A percentile compares a stretch with the other conserved stretches of the same genome.
phyloP scores from a whole-genome alignment of 2,113 vertebrate species.

The Gobius niger region DNA sequence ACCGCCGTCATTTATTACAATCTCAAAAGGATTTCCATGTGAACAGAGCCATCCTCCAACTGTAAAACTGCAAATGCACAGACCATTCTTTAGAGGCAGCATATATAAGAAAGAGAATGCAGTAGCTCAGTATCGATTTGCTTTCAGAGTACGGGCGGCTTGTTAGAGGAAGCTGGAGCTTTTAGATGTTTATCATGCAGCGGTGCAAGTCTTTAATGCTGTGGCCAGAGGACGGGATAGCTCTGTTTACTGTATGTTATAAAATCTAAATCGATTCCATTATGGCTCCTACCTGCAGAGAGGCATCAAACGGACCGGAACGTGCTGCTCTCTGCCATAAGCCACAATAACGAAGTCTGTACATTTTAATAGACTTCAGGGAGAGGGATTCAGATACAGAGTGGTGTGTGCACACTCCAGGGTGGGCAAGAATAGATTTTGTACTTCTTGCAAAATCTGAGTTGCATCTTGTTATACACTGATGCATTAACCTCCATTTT shows the following conservation, averaged over 20 bases:
- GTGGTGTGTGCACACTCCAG: background rate
- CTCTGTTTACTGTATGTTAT: slow-evolving; percentile 8
- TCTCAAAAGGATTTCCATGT: background rate
- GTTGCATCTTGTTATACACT: background rate
- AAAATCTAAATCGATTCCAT: background rate
- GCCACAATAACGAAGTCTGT: slow-evolving; percentile 1
- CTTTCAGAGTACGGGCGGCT: background rate
- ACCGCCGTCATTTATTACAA: slow-evolving; percentile 16
- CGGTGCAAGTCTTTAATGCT: slow-evolving; percentile 2
- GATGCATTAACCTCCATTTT: too few species aligned
- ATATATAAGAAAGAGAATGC: slow-evolving; percentile 2
- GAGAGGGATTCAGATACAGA: background rate
- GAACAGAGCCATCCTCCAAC: background rate
- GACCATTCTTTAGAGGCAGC: background rate
- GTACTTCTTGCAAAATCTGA: background rate
- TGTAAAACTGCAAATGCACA: slow-evolving; percentile 1
- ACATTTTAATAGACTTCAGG: background rate
- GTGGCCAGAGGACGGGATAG: slow-evolving; percentile 8
- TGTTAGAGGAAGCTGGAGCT: slow-evolving; percentile 9
- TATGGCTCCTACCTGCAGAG: slow-evolving; percentile 1
- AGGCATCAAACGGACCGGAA: background rate
- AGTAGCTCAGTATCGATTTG: slow-evolving; percentile 9
- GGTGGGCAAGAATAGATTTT: background rate
- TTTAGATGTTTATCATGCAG: slow-evolving; percentile 6
- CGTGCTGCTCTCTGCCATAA: background rate